phyloP scores from a whole-genome alignment of 2,797 vertebrate species.

The Hylomyscus alleni region DNA sequence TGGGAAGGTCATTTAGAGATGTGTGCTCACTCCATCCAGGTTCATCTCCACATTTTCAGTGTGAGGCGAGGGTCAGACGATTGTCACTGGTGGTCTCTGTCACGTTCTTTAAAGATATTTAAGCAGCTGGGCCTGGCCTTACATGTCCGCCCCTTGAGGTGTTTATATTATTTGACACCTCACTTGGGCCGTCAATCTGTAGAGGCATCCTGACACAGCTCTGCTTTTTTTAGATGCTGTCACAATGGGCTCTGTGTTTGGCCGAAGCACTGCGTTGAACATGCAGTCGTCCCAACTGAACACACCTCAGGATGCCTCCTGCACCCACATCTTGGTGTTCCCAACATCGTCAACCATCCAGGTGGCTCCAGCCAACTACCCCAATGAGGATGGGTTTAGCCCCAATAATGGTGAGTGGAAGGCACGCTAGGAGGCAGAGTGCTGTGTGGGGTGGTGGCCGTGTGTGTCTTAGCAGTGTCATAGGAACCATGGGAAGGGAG shows the following conservation, averaged over 20 bases:
- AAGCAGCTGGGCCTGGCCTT: not conserved
- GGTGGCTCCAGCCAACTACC: constrained; percentile 96
- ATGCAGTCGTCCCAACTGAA: constrained; percentile 99
- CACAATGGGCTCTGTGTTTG: constrained; percentile 99
- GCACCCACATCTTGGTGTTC: constrained; percentile 98
- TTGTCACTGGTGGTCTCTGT: not conserved
- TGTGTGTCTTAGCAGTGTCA: not conserved
- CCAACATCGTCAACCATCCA: constrained; percentile 98
- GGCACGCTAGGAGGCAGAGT: not conserved
- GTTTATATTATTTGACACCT: not conserved
- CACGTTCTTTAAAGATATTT: not conserved
- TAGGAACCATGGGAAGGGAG: not conserved
- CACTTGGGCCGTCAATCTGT: not conserved
- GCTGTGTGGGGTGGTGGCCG: rapidly evolving
- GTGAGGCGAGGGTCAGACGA: not conserved
- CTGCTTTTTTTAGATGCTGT: constrained; percentile 92
- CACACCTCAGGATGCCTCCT: constrained; percentile 98
- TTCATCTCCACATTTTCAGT: not conserved
- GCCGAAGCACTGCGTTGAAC: constrained; percentile 97
- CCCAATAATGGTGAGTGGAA: constrained; percentile 93
- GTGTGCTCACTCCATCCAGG: not conserved
- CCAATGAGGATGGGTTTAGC: constrained; percentile 94
- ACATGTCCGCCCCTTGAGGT: not conserved
- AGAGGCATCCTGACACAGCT: not conserved
- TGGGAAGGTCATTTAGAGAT: not conserved